Conservation (phyloP, 2,113 vertebrate species). For the Archocentrus centrarchus region DNA sequence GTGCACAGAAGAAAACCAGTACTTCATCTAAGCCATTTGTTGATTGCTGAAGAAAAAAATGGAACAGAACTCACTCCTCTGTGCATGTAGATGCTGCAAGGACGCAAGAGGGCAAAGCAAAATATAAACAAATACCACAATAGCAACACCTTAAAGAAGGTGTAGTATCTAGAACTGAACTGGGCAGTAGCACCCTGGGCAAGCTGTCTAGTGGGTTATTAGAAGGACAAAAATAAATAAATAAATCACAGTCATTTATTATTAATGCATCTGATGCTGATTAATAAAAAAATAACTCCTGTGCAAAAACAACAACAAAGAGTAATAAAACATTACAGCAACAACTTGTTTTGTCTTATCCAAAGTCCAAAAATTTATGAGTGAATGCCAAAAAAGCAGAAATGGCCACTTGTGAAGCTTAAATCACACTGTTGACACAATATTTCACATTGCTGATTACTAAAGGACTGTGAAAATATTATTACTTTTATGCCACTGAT, state of each 20-base stretch:
- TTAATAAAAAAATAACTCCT: background rate
- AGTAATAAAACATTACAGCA: background rate
- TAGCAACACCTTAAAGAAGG: background rate
- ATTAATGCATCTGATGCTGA: background rate
- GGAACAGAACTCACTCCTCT: background rate
- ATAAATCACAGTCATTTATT: background rate
- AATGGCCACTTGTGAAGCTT: background rate
- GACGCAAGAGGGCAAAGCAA: background rate
- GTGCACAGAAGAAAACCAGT: background rate
- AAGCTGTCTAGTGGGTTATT: too few relatives aligned
- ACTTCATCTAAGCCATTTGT: background rate
- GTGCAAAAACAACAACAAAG: background rate
- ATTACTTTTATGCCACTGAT: slow-evolving; percentile 1
- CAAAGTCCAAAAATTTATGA: background rate
- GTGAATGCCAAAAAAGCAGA: background rate
- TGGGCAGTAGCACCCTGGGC: background rate
- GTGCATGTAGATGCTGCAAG: background rate
- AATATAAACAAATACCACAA: background rate
- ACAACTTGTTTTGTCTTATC: background rate
- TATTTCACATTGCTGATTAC: background rate
- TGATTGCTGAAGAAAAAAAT: background rate
- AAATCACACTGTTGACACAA: background rate
- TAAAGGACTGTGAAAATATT: background rate
- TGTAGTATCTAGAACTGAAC: background rate
- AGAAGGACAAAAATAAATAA: background rate